Base-by-base conservation (phyloP, 2,113 vertebrate genomes). In the Corvus moneduloides region DNA sequence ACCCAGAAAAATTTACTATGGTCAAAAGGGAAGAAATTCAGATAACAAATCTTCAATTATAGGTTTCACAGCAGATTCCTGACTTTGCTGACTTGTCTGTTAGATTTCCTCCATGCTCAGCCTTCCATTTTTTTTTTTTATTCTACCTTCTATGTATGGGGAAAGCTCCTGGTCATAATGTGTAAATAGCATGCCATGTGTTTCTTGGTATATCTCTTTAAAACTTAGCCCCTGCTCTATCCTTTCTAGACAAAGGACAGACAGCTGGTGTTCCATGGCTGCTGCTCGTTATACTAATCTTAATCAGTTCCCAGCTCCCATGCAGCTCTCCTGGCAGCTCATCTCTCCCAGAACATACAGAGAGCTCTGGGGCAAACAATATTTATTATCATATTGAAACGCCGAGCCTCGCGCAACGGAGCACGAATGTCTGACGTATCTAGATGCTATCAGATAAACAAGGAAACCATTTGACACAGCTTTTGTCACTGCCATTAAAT, bases 401-500 rank as follows among this genome's bases (percentile, higher is more conserved):
- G 30, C 48, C 2, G 4, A 74, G 56, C 39, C 68, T 43, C 7
- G 13, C 3, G 5, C 2, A 0, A 54, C 11, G 23, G 37, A 86
- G 41, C 41, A 32, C 6, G 8, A 56, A 15, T n/a, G 46, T 63
- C 62, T 89, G 84, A 44, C 1, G 0, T 55, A 32, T 44, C 68
- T 78, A 63, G 48, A 59, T 78, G 66, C 52, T 51, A 35, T 56
- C 73, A 87, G 80, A 92, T 54, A 77, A 94, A 84, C 77, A 54
- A 68, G 54, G 54, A 82, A 84, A 78, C 64, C 1, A 64, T 64
- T 87, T 91, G 61, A 84, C 78, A 67, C 20, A 49, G 69, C 61
- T 84, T 94, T 91, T 92, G 73, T 91, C 69, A 64, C 44, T 61
- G 43, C 69, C 44, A 49, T 56, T 89, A 84, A 90, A 94, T 96